A percentile compares a stretch with the other conserved stretches of the same genome.
Conservation (phyloP, 2,888 invertebrate species). For the Drosophila macrospina region DNA sequence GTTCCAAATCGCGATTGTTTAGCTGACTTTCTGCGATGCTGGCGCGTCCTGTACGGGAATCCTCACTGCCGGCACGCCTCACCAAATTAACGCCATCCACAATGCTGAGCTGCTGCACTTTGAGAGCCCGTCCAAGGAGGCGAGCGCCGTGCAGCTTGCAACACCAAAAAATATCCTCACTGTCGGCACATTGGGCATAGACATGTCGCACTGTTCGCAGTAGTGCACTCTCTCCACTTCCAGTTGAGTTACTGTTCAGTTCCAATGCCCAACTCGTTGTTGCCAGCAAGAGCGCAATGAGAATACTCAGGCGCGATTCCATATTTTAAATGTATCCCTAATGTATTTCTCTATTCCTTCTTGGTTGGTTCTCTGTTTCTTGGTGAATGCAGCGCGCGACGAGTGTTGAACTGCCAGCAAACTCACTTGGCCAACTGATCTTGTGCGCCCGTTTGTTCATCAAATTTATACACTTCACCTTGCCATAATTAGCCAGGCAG, state of each 20-base stretch:
- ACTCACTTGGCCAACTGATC: constrained; percentile 81
- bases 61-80: constrained; percentile 61
- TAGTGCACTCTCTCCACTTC: constrained; percentile 74
- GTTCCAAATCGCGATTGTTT: constrained; percentile 87
- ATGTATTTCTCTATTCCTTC: constrained; percentile 33
- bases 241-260: constrained; percentile 19
- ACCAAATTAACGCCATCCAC: constrained; percentile 88
- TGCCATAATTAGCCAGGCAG: constrained; percentile 79
- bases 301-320: constrained; percentile 71
- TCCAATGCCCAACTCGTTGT: constrained; percentile 48
- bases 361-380: constrained; percentile 27
- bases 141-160: constrained; percentile 90
- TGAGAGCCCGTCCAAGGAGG: constrained; percentile 88
- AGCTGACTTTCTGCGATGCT: constrained; percentile 84
- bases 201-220: constrained; percentile 83
- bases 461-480: constrained; percentile 82
- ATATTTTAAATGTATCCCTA: constrained; percentile 48
- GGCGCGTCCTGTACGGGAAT: constrained; percentile 82
- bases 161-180: constrained; percentile 89
- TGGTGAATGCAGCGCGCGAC: constrained; percentile 19
- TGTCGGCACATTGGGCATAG: constrained; percentile 87
- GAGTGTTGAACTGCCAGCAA: constrained; percentile 43
- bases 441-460: constrained; percentile 66
- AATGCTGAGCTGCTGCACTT: constrained; percentile 88
- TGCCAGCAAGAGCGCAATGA: constrained; percentile 62